Conservation (phyloP, 2,113 vertebrate species). For the Ifrita kowaldi region DNA sequence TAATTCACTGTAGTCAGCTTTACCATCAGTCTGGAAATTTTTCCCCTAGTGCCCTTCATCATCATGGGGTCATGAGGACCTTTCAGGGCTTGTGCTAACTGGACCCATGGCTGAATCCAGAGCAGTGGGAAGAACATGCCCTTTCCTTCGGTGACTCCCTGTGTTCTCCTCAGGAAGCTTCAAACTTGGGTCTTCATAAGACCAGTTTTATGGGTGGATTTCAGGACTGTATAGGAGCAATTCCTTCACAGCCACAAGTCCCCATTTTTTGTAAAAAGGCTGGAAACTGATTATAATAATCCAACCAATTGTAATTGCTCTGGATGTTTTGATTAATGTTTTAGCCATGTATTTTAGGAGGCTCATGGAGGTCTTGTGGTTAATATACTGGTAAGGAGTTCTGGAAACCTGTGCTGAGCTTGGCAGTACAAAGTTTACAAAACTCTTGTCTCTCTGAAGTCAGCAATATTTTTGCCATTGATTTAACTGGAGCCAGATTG, state of each 20-base stretch:
- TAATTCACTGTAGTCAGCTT: background rate
- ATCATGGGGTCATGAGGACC: background rate
- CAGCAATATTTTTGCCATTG: slow-evolving; percentile 28
- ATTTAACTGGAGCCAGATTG: background rate
- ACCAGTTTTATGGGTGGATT: background rate
- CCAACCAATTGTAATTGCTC: background rate
- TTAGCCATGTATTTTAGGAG: background rate
- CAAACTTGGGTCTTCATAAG: background rate
- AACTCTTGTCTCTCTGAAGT: background rate
- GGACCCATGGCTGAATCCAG: background rate
- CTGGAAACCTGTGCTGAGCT: background rate
- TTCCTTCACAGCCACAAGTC: background rate
- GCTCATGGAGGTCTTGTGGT: background rate
- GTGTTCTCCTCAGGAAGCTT: background rate
- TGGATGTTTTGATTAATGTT: slow-evolving; percentile 5
- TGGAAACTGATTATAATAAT: background rate
- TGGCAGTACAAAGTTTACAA: background rate
- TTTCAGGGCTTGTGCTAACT: background rate
- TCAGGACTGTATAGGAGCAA: background rate
- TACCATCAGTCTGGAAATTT: background rate
- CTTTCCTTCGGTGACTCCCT: background rate
- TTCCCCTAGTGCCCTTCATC: background rate
- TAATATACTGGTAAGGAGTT: background rate
- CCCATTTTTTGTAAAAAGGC: background rate
- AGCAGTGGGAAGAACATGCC: background rate